Evolutionary conservation across 2,888 invertebrate genomes (phyloP).

Genomic region (Dicycla oo): DNA sequence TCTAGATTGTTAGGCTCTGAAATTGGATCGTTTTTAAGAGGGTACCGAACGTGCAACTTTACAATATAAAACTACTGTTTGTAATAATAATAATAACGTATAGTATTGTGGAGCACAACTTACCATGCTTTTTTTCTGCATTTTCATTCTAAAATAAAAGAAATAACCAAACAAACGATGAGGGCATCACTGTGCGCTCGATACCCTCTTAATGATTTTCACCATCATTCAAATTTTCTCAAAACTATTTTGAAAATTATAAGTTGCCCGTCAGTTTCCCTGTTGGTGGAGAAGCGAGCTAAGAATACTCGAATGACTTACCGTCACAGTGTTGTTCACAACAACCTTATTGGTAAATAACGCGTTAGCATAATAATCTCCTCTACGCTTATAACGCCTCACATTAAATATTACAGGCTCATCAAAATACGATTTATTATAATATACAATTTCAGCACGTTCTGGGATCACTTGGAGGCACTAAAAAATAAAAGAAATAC

Average conservation of each 20-base stretch:
- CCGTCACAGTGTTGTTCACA: not conserved
- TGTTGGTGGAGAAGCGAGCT: not conserved
- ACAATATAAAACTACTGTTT: too few relatives aligned
- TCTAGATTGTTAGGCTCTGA: too few relatives aligned
- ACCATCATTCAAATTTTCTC: not conserved
- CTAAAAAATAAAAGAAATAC: conserved; percentile 9
- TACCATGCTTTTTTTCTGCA: too few relatives aligned
- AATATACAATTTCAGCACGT: not conserved
- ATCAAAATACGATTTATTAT: not conserved
- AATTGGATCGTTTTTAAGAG: too few relatives aligned
- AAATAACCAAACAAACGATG: too few relatives aligned
- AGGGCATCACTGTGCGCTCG: too few relatives aligned
- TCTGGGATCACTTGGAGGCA: conserved; percentile 27
- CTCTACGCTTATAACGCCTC: conserved; percentile 21
- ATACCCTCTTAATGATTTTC: too few relatives aligned
- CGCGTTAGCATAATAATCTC: conserved; percentile 7
- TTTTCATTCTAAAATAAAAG: too few relatives aligned
- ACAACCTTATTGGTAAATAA: not conserved
- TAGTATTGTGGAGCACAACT: too few relatives aligned
- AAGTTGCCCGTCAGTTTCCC: not conserved
- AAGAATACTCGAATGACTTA: conserved; percentile 3
- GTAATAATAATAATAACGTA: too few relatives aligned
- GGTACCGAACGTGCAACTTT: too few relatives aligned
- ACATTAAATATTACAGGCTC: conserved; percentile 4
- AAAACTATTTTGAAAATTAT: not conserved